A percentile compares a stretch with the other conserved stretches of the same genome.
phyloP scores from a whole-genome alignment of 2,888 invertebrate genomes.

The Hyposoter dolosus region DNA sequence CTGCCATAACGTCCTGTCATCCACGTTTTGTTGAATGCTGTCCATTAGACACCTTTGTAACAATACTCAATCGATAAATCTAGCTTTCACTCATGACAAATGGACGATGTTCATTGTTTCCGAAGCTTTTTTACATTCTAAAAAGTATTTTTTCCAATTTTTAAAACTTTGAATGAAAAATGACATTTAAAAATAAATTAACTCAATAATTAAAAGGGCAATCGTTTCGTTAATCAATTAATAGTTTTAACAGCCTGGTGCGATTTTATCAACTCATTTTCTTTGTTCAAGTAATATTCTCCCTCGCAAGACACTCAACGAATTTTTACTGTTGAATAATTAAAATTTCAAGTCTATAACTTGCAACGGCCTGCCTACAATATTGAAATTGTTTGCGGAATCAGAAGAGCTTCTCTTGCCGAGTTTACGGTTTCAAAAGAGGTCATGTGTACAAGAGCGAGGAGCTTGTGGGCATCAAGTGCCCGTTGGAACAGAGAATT shows the following conservation, averaged over 20 bases:
- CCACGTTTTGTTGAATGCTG: slow-evolving; percentile 22
- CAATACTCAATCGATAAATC: slow-evolving; percentile 58
- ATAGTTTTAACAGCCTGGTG: not conserved
- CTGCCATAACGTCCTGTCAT: not conserved
- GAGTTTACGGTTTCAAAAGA: slow-evolving; percentile 48
- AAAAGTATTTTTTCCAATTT: not conserved
- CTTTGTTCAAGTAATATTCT: slow-evolving; percentile 3
- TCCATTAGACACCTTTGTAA: slow-evolving; percentile 21
- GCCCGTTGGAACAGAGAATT: slow-evolving; percentile 65
- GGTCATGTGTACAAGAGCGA: slow-evolving; percentile 54
- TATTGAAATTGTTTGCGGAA: slow-evolving; percentile 61
- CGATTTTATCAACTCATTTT: not conserved
- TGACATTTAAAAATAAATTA: not conserved
- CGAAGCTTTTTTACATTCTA: not conserved
- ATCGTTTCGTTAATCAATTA: not conserved
- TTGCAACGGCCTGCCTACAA: slow-evolving; percentile 34
- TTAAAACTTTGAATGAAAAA: not conserved
- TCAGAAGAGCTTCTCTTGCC: slow-evolving; percentile 45
- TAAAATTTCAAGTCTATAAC: slow-evolving; percentile 29
- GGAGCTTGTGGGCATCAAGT: slow-evolving; percentile 52
- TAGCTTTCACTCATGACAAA: slow-evolving; percentile 11
- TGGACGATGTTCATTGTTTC: not conserved
- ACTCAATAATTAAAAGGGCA: not conserved
- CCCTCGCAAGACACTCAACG: not conserved
- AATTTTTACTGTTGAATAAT: slow-evolving; percentile 39